Conservation (phyloP, 1,140 invertebrate species). For the Globodera ellingtonae region DNA sequence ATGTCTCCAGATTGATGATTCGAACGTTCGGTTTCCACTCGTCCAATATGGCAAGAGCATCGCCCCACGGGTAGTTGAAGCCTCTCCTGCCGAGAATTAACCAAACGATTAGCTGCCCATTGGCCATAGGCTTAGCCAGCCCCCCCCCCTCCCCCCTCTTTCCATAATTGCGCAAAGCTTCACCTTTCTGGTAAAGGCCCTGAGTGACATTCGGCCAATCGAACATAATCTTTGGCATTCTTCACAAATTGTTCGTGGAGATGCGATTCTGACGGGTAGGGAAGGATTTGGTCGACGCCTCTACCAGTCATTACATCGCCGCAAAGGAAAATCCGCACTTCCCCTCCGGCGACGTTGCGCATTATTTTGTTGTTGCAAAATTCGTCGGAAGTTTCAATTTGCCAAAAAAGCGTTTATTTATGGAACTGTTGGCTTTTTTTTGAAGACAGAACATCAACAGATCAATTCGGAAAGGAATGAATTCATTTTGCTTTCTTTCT, state of each 20-base stretch:
- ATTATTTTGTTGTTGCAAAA: background rate
- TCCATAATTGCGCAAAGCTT: background rate
- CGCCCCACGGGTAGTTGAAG: constrained; percentile 14
- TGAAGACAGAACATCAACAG: too few relatives aligned
- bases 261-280: constrained; percentile 24
- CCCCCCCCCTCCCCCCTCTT: too few relatives aligned
- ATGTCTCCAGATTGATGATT: constrained; percentile 26
- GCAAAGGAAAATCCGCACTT: constrained; percentile 24
- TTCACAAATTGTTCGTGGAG: constrained; percentile 20
- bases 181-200: constrained; percentile 22
- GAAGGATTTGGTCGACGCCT: constrained; percentile 28
- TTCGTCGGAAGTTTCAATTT: too few relatives aligned
- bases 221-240: constrained; percentile 28
- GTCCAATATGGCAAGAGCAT: constrained; percentile 2
- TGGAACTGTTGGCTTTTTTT: too few relatives aligned
- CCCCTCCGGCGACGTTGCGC: background rate
- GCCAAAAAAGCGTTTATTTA: background rate
- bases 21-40: background rate
- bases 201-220: constrained; percentile 21
- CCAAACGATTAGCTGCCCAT: too few relatives aligned
- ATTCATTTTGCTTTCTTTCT: background rate
- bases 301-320: constrained; percentile 33
- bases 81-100: too few relatives aligned
- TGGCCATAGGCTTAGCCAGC: too few relatives aligned
- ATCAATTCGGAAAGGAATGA: too few relatives aligned